Evolutionary conservation across 2,888 invertebrate species (phyloP), one percentile per base, ranked within the genome.

Genomic region (Meteorus colon): DNA sequence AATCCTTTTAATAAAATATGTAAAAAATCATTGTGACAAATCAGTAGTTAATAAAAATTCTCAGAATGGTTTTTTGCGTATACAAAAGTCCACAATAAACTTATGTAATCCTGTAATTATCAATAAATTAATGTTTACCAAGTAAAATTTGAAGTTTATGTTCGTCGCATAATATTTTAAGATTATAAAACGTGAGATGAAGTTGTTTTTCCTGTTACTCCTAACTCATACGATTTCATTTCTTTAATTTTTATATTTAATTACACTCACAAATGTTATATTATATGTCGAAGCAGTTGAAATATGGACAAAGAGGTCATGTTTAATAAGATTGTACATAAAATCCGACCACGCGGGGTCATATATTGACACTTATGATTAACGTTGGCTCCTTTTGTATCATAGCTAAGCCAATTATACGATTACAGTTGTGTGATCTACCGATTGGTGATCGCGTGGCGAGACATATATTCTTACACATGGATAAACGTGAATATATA

Each of bases 301-400:
- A 27, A 68, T 27, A 51, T 68, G 41, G 41, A 41, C 48, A 6
- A 51, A 29, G 48, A 68, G 68, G 45, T 68, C 29, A 19, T 34
- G 37, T 19, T n/a, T 29, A 48, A 51, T 27, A 29, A n/a, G 27
- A 68, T 48, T 31, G 48, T 12, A 24, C 41, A 41, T 12, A 10
- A 29, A 51, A 29, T 29, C 31, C 24, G 51, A 31, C n/a, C 55
- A 31, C 4, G 12, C 10, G 29, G 14, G 69, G 59, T 69, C 59
- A 69, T 34, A 34, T 31, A 69, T 69, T 34, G 69, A 48, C 37
- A 69, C 69, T 69, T 69, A 51, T 69, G 59, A 69, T 69, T 69
- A 69, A 69, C 37, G 29, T 55, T 19, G 19, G 69, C 59, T 69
- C 55, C 59, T 34, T 55, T 34, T 27, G 16, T 29, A 8, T 55